These are phyloP conservation scores for Micronycteris hirsuta DNA, from an alignment of 2,113 vertebrate genomes.

Conservation along the genomic window DNA sequence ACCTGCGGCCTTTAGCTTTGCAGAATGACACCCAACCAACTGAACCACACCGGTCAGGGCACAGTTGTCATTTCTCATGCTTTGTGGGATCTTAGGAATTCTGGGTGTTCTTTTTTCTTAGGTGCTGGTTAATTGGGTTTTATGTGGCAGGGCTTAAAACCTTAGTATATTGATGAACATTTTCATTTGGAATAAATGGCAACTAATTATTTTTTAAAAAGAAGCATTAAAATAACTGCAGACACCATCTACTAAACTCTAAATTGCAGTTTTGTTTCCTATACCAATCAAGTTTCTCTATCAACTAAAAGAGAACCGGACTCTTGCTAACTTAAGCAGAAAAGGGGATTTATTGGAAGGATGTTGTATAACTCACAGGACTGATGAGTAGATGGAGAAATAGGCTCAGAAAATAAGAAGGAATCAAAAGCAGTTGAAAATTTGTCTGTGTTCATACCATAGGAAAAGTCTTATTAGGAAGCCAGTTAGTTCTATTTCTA, in stretches of 20 bases:
- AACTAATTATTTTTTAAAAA: neutral
- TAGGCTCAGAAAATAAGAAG: neutral
- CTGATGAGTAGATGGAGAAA: neutral
- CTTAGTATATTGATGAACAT: neutral
- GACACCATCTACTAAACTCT: neutral
- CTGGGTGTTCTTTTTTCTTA: neutral
- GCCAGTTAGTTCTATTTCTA: neutral
- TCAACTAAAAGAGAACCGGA: neutral
- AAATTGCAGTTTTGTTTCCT: neutral
- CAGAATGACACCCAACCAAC: no score
- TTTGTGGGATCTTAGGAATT: neutral
- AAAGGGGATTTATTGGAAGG: neutral
- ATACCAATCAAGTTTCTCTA: neutral
- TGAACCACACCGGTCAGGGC: no score
- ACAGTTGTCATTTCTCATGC: neutral
- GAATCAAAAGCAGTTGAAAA: neutral
- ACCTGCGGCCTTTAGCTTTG: no score
- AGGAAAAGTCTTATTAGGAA: neutral
- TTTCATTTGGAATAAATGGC: constrained; percentile 10
- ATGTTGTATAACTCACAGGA: neutral
- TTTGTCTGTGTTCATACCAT: neutral
- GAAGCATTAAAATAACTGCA: neutral
- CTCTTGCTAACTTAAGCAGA: neutral
- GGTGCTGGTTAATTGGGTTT: neutral
- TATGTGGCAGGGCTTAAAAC: neutral